A percentile compares a stretch with the other conserved stretches of the same genome.
Conservation (phyloP, 2,797 vertebrate species). For the Anguilla obscura region DNA sequence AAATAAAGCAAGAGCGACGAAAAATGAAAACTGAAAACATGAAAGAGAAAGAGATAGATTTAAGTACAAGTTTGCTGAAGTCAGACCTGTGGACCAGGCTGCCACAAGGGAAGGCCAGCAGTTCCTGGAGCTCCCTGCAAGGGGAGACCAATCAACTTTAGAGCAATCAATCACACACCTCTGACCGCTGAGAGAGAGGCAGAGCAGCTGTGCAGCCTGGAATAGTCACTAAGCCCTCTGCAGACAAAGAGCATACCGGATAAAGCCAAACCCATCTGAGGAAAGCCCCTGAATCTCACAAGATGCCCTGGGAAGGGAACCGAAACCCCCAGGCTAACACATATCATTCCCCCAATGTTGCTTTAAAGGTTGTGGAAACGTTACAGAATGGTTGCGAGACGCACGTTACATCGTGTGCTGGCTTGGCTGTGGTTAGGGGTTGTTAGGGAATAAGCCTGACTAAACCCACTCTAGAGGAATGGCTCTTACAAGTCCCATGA, state of each 20-base stretch:
- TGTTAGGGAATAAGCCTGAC: background rate
- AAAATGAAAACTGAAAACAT: background rate
- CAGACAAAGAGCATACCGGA: constrained; percentile 28
- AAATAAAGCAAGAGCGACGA: background rate
- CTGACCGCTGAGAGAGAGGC: background rate
- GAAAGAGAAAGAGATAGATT: constrained; percentile 9
- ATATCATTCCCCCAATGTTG: background rate
- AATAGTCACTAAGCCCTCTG: constrained; percentile 27
- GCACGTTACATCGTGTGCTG: background rate
- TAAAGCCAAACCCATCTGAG: constrained; percentile 11
- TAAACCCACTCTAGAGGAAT: constrained; percentile 7
- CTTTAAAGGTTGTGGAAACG: background rate
- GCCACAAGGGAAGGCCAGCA: constrained; percentile 75
- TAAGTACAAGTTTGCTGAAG: constrained; percentile 21
- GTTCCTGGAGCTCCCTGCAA: constrained; percentile 88
- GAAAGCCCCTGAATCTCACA: background rate
- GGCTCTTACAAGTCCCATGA: background rate
- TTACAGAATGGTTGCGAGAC: background rate
- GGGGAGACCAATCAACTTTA: constrained; percentile 57
- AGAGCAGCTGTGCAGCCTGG: constrained; percentile 21
- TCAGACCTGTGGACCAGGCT: constrained; percentile 89
- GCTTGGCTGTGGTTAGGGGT: background rate
- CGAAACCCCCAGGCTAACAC: background rate
- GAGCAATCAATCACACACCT: constrained; percentile 34
- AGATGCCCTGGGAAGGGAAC: background rate